Evolutionary conservation across 1,140 invertebrate species (phyloP).

Genomic region (Aphelenchoides fujianensis): DNA sequence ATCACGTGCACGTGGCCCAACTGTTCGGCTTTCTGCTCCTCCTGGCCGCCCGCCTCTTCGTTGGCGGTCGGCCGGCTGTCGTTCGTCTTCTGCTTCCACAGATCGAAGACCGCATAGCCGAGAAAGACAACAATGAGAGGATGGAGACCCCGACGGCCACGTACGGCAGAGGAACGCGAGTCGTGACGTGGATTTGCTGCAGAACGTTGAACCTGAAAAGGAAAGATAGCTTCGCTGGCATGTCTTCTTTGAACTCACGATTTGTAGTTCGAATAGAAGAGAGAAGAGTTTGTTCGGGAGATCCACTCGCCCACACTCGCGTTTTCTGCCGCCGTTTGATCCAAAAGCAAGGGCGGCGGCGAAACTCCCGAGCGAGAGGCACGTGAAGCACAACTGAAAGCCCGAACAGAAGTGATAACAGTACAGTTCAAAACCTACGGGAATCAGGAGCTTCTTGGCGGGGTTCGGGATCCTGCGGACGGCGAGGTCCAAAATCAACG

Average conservation of each 20-base stretch:
- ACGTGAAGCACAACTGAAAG: background rate
- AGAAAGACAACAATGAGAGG: slow-evolving; percentile 1
- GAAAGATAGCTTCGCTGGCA: background rate
- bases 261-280: slow-evolving; percentile 2
- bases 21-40: background rate
- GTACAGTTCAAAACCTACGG: background rate
- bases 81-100: background rate
- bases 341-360: background rate
- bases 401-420: background rate
- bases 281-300: background rate
- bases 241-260: background rate
- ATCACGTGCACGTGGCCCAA: background rate
- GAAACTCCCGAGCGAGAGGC: background rate
- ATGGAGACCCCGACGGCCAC: background rate
- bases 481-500: background rate
- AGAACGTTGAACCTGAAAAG: background rate
- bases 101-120: background rate
- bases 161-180: background rate
- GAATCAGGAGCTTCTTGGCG: slow-evolving; percentile 6
- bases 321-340: background rate
- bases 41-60: background rate
- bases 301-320: background rate
- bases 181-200: background rate
- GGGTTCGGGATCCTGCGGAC: slow-evolving; percentile 8
- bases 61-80: background rate